Conservation (phyloP, 1,140 invertebrate genomes). For the Drosophila jambulina region DNA sequence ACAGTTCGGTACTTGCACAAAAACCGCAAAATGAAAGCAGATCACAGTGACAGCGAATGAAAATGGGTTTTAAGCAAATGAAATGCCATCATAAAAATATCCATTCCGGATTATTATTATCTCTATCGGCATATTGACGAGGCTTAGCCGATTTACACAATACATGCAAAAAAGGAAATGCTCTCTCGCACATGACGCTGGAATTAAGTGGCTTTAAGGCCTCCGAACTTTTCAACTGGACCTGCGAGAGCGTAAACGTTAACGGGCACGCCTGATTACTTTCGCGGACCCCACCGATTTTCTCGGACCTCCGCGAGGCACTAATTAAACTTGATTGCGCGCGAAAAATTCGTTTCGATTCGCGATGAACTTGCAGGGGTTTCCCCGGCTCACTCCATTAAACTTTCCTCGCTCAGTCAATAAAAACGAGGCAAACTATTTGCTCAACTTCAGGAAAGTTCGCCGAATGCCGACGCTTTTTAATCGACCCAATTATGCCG, state of each 20-base stretch:
- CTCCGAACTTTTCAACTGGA: neutral
- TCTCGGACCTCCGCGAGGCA: conserved; percentile 17
- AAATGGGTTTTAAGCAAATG: conserved; percentile 50
- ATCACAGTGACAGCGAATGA: conserved; percentile 28
- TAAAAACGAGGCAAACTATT: conserved; percentile 74
- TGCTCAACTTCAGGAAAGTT: conserved; percentile 67
- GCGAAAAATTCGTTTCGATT: conserved; percentile 36
- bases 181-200: neutral
- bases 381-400: conserved; percentile 48
- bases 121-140: conserved; percentile 39
- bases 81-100: conserved; percentile 49
- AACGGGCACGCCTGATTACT: conserved; percentile 33
- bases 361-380: conserved; percentile 24
- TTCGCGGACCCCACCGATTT: conserved; percentile 16
- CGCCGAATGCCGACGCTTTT: conserved; percentile 56
- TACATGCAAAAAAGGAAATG: neutral
- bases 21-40: conserved; percentile 39
- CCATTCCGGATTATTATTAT: conserved; percentile 50
- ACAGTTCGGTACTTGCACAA: conserved; percentile 38
- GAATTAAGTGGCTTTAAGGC: conserved; percentile 12
- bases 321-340: conserved; percentile 58
- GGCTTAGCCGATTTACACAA: conserved; percentile 7
- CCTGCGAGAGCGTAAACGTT: conserved; percentile 9
- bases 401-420: conserved; percentile 66
- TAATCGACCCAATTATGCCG: conserved; percentile 77